Evolutionary conservation across 2,797 vertebrate genomes (phyloP), one percentile per base, ranked within the genome.

Genomic region (Clarias fuscus): DNA sequence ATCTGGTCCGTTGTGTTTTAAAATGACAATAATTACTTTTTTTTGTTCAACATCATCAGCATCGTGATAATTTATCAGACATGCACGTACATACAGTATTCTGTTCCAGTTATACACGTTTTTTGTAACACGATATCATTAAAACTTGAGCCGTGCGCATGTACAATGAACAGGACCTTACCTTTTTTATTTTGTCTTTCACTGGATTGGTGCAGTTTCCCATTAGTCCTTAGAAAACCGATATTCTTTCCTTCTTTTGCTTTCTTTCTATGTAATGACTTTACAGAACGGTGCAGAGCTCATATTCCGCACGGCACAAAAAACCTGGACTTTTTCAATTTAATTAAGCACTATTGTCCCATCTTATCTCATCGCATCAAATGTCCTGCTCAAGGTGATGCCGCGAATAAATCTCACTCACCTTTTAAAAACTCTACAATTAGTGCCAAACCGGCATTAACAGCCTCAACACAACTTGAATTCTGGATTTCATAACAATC

Each of bases 141-240:
- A 20, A 59, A 20, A 37, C 59, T 68, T 59, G 61, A 68, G 33
- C 43, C 8, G 8, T 48, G 43, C 8, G 10, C 43, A 48, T 43
- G 43, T 8, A 43, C 43, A 43, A 43, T 7, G 43, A 22, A 67
- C 8, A 40, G 0, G 67, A 89, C 40, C 92, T 93, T 93, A 93
- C 91, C 89, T 92, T 94, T 88, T 90, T 91, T 90, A 95, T 94
- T 93, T 95, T 96, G 89, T 92, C 91, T 92, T 91, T 94, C 91
- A 96, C 95, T 82, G 95, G 89, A 92, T 97, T 96, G 92, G 96
- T 96, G 93, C 96, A 97, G 94, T 97, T 98, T 84, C 97, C 97
- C 97, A 97, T 97, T 13, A 88, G 67, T 86, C 87, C 62, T 53
- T 43, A 80, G 14, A 83, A 65, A 76, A 62, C 43, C 62, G 33